Evolutionary conservation across 2,888 invertebrate species (phyloP).

Genomic region (Acronicta psi): DNA sequence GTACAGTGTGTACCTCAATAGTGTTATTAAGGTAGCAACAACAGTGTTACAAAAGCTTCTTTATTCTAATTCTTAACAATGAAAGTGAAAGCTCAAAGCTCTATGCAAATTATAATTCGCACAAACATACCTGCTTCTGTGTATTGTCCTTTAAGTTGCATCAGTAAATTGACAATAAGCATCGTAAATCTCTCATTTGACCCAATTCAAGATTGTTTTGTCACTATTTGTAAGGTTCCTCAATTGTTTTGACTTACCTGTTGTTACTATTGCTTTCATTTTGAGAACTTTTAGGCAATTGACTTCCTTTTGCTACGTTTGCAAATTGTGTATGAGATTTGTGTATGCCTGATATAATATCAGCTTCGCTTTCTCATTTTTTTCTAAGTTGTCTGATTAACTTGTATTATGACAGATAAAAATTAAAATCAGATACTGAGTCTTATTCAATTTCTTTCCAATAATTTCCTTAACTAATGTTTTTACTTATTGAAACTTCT

Average conservation of each 20-base stretch:
- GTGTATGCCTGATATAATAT: background rate
- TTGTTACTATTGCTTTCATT: slow-evolving; percentile 18
- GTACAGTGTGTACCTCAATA: too few species aligned
- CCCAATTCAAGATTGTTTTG: slow-evolving; percentile 71
- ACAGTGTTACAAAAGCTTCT: slow-evolving; percentile 63
- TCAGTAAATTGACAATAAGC: slow-evolving; percentile 72
- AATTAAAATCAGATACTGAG: too few species aligned
- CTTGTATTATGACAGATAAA: too few species aligned
- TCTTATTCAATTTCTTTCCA: too few species aligned
- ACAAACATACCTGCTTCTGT: slow-evolving; percentile 74
- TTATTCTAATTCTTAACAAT: slow-evolving; percentile 73
- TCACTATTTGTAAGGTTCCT: slow-evolving; percentile 41
- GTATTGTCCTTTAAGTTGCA: slow-evolving; percentile 64
- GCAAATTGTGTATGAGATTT: background rate
- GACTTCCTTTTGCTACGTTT: slow-evolving; percentile 16
- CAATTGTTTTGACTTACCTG: slow-evolving; percentile 74
- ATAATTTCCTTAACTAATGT: background rate
- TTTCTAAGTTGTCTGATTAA: too few species aligned
- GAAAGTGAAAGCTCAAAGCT: slow-evolving; percentile 80
- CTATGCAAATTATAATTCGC: slow-evolving; percentile 77
- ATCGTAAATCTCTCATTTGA: slow-evolving; percentile 77
- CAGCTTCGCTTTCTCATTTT: too few species aligned
- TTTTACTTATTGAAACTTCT: background rate
- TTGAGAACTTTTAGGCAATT: slow-evolving; percentile 23
- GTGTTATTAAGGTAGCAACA: slow-evolving; percentile 51